Base-by-base conservation (phyloP, 2,888 invertebrate species). In the Pherbina coryleti region DNA sequence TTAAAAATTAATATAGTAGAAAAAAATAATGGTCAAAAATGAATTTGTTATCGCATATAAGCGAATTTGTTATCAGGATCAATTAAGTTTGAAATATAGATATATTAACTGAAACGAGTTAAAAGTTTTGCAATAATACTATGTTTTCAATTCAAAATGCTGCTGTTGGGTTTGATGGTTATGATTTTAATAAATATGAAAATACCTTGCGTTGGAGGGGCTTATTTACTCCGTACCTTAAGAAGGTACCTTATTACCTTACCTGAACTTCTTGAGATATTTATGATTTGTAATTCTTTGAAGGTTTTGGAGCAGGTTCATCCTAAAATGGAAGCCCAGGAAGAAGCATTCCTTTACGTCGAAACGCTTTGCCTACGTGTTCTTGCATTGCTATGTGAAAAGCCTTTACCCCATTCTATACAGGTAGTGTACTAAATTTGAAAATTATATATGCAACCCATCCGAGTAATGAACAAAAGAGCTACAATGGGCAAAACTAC, bases 161-260 rank as follows among this genome's bases (percentile, higher is more conserved):
- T 25, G 76, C 64, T 55, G 77, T 76, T 49, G 66, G 79, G 37
- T 66, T 78, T 79, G 86, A 81, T 83, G 89, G 89, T 44, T 90
- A 89, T 91, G 96, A 97, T 92, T 97, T 97, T 91, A 93, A 93
- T 89, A 95, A 95, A 90, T 94, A 94, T 88, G 97, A 97, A 90
- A 97, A 97, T 91, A 93, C 93, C 85, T 93, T 93, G 84, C 97
- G 97, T 93, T 98, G 98, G 98, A 95, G 94, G 88, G 97, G 97
- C 82, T 92, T 98, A 83, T 95, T 98, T 90, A 93, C 96, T 88
- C 93, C 93, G 87, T 94, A 97, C 72, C 92, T 98, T 86, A 94
- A 94, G 90, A 96, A 96, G 94, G 97, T 97, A 91, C 4, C 9
- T 19, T 5, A 22, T 75, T 64, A 44, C 73, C 74, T 75, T 67